Base-by-base conservation (phyloP, 2,797 vertebrate genomes). In the Acrocephalus scirpaceus region DNA sequence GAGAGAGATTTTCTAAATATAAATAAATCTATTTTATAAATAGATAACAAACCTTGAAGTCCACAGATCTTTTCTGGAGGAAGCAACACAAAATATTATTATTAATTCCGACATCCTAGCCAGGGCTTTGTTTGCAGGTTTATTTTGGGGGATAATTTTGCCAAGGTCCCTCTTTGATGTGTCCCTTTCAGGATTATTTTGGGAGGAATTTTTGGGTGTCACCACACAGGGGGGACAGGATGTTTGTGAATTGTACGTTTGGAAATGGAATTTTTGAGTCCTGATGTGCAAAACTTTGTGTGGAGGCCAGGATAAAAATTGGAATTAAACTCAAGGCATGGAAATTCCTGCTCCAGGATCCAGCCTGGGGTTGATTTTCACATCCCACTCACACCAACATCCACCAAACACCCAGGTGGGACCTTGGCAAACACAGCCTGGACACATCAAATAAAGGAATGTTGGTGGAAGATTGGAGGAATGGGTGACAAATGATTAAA, bases 181-280 rank as follows among this genome's bases (percentile, higher is more conserved):
- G 60, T 16, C 75, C 38, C n/a, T 73, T 36, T 16, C 17, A 83
- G 40, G 13, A 30, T 75, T 45, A 66, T 32, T 61, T 66, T 18
- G 16, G 73, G n/a, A 56, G 54, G 27, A 1, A 20, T 67, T 85
- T 88, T 89, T 88, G 64, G 89, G 26, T 8, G 36, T 57, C 76
- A 51, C 54, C 42, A 56, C n/a, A 7, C 25, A 18, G 21, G 34
- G 17, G 2, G 54, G 47, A 90, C 78, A 90, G 89, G 89, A 95
- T 92, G 95, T 97, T 94, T 95, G 87, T 42, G 70, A 67, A 38
- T 75, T 71, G 56, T 60, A 87, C 45, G 25, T n/a, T 77, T 81
- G 95, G 73, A 93, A 96, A 93, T 6, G 78, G 91, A 95, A 94
- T 62, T 83, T 13, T 45, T 47, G 64, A 12, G 67, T 71, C 95